Percentiles rank a stretch among this genome's conserved stretches.
These are phyloP conservation scores for Drosophila novamexicana DNA, from an alignment of 1,140 invertebrate genomes.

Conservation along the genomic window DNA sequence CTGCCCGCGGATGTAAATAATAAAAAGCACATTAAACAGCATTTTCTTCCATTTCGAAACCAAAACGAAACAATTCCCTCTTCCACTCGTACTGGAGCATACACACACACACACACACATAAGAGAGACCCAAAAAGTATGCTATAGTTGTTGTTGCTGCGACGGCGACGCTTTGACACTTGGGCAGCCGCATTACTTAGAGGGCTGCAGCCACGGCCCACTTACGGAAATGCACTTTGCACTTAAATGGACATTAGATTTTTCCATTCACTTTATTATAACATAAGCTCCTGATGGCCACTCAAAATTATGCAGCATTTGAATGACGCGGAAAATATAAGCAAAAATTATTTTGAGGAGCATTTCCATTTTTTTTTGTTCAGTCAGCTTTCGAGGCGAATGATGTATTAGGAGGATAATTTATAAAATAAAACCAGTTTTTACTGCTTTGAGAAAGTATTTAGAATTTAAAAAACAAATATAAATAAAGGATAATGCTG, in stretches of 20 bases:
- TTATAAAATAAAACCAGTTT: no score
- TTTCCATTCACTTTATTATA: constrained; percentile 31
- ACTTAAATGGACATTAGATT: constrained; percentile 42
- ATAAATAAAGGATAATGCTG: no score
- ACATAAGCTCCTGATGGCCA: background rate
- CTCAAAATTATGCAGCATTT: constrained; percentile 14
- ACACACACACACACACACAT: constrained; percentile 15
- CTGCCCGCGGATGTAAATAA: constrained; percentile 75
- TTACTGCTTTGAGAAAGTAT: no score
- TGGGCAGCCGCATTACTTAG: constrained; percentile 67
- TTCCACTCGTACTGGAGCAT: constrained; percentile 49
- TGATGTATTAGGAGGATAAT: no score
- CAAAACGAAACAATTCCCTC: constrained; percentile 76
- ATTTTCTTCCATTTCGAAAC: constrained; percentile 81
- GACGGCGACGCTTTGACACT: constrained; percentile 68
- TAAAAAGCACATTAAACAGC: constrained; percentile 82
- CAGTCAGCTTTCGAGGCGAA: no score
- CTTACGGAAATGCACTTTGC: constrained; percentile 63
- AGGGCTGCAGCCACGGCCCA: constrained; percentile 48
- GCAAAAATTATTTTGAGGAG: background rate
- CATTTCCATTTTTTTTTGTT: background rate
- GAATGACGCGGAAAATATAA: background rate
- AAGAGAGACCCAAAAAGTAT: constrained; percentile 54
- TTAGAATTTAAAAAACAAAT: no score
- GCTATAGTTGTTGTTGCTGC: constrained; percentile 44